These are phyloP conservation scores for Dorcus parallelipipedus DNA, from an alignment of 2,888 invertebrate genomes.

Conservation along the genomic window DNA sequence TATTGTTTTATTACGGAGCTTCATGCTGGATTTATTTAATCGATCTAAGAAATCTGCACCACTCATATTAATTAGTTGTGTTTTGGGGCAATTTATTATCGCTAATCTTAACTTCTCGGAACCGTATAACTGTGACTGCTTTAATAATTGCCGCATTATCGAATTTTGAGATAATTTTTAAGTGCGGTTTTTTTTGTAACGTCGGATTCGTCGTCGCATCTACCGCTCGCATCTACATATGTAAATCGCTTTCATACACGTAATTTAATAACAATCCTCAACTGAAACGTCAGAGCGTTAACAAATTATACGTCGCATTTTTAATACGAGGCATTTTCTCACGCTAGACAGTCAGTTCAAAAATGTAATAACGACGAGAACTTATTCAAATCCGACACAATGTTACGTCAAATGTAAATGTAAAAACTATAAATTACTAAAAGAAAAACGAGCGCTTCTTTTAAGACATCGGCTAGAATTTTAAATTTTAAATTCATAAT, in stretches of 20 bases:
- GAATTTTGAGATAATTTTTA: slow-evolving; percentile 1
- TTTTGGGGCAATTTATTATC: slow-evolving; percentile 24
- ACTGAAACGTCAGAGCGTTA: not conserved
- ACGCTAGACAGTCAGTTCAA: slow-evolving; percentile 6
- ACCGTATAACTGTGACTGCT: slow-evolving; percentile 7
- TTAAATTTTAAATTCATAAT: not conserved
- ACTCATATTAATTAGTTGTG: slow-evolving; percentile 27
- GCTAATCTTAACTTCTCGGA: slow-evolving; percentile 17
- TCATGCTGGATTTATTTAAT: slow-evolving; percentile 20
- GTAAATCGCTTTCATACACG: not conserved
- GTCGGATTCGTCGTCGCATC: not conserved
- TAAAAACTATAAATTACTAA: slow-evolving; percentile 1
- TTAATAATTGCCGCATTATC: not conserved
- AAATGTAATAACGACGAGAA: slow-evolving; percentile 7
- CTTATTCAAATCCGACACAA: slow-evolving; percentile 3
- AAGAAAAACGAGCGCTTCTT: not conserved
- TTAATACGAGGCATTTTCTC: not conserved
- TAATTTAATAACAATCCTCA: not conserved
- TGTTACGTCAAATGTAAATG: not conserved
- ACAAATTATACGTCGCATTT: not conserved
- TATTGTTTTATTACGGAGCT: slow-evolving; percentile 20
- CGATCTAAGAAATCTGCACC: slow-evolving; percentile 20
- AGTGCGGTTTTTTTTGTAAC: not conserved
- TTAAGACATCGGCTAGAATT: not conserved
- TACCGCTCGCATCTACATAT: not conserved